These are phyloP conservation scores for Cheilosia vulpina DNA, from an alignment of 2,888 invertebrate species.

Conservation along the genomic window DNA sequence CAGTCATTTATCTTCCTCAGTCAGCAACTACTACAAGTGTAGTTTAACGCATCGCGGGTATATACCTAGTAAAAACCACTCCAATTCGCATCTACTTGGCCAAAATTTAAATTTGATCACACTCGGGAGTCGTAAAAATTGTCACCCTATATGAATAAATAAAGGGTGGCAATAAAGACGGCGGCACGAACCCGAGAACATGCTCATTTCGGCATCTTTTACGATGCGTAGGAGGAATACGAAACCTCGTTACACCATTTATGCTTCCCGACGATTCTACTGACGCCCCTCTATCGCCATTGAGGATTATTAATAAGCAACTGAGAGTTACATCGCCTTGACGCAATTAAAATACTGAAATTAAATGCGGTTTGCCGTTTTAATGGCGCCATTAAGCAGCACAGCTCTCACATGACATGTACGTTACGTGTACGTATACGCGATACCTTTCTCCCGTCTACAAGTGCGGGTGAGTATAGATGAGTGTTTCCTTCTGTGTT, in stretches of 20 bases:
- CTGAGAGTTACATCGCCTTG: slow-evolving; percentile 35
- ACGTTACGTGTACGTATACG: neutral
- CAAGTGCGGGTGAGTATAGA: neutral
- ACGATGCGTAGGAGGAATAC: slow-evolving; percentile 39
- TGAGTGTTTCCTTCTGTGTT: neutral
- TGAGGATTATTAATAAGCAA: slow-evolving; percentile 67
- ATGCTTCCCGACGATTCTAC: slow-evolving; percentile 3
- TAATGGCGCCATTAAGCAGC: slow-evolving; percentile 61
- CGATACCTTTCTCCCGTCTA: neutral
- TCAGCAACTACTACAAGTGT: neutral
- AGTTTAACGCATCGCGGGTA: too few species aligned
- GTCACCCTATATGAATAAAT: slow-evolving; percentile 71
- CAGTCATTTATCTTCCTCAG: slow-evolving; percentile 50
- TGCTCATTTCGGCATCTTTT: slow-evolving; percentile 58
- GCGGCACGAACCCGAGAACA: slow-evolving; percentile 68
- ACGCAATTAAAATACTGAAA: slow-evolving; percentile 58
- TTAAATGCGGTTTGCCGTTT: slow-evolving; percentile 66
- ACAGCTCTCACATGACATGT: slow-evolving; percentile 53
- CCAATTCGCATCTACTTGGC: slow-evolving; percentile 20
- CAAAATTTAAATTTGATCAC: slow-evolving; percentile 66
- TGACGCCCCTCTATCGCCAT: neutral
- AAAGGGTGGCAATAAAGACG: slow-evolving; percentile 69
- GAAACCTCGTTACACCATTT: slow-evolving; percentile 28
- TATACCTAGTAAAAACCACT: neutral
- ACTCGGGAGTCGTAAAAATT: slow-evolving; percentile 64